Percentiles rank a stretch among this genome's conserved stretches.
phyloP scores from a whole-genome alignment of 2,888 invertebrate species.

The Graphium colonna region DNA sequence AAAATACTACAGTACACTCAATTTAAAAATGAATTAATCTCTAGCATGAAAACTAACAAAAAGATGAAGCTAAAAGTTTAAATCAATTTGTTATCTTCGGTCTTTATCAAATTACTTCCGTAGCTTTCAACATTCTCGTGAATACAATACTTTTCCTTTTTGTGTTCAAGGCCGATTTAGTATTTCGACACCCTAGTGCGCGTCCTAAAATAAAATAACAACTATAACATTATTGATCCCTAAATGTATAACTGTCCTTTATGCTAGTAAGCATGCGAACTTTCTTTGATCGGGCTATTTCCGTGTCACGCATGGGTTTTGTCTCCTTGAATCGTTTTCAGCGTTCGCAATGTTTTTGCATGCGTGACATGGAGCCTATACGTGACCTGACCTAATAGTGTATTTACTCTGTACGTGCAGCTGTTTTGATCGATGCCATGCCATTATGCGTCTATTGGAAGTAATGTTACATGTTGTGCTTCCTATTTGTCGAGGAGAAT shows the following conservation, averaged over 20 bases:
- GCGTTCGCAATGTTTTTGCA: conserved; percentile 3
- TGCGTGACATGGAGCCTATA: neutral
- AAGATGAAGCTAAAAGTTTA: too few species aligned
- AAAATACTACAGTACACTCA: too few species aligned
- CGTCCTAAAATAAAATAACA: conserved; percentile 30
- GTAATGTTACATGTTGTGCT: neutral
- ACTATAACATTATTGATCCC: conserved; percentile 26
- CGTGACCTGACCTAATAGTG: conserved; percentile 10
- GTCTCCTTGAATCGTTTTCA: conserved; percentile 32
- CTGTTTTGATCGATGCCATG: neutral
- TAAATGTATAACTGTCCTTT: conserved; percentile 41
- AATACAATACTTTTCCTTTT: too few species aligned
- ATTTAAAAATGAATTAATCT: too few species aligned
- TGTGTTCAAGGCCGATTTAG: neutral
- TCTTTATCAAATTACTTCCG: too few species aligned
- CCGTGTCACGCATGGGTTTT: conserved; percentile 59
- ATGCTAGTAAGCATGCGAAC: conserved; percentile 56
- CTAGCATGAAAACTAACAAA: too few species aligned
- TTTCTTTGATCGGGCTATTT: conserved; percentile 49
- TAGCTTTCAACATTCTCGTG: too few species aligned
- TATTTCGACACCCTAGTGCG: conserved; percentile 31
- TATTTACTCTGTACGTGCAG: neutral
- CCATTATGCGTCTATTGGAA: neutral
- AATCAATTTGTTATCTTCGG: too few species aligned
- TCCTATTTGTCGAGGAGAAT: neutral